Base-by-base conservation (phyloP, 2,113 vertebrate species). In the Osmerus eperlanus region DNA sequence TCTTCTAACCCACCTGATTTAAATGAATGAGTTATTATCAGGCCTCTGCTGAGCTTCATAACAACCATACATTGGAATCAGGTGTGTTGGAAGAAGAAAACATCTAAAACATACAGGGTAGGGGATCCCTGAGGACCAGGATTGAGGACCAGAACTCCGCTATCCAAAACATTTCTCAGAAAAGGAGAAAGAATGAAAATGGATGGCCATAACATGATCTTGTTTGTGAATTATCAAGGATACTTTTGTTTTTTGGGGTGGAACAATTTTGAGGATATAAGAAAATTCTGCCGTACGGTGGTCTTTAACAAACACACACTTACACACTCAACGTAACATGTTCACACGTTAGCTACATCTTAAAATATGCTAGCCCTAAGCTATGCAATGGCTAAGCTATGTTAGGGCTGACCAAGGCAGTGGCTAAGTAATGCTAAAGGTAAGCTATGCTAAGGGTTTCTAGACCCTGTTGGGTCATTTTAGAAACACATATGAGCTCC, bases 391-490 rank as follows among this genome's bases (percentile, higher is more conserved):
- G 41, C 41, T 47, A 47, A 7, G 4, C 56, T 59, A 21, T 4
- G 1, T 59, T 59, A 21, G 18, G 18, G 18, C 56, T 59, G 56
- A n/a, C 19, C 18, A 21, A 21, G 56, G 32, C 14, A 21, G n/a
- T 59, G 56, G 18, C 56, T 59, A 3, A 3, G n/a, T 59, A 21
- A 59, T 59, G 56, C 56, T 59, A n/a, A 19, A n/a, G 11, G 18
- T 21, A 21, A 21, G 19, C 56, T 8, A 11, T 59, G 56, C n/a
- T 19, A 21, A n/a, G 41, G 41, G 41, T 47, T 47, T 47, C 8
- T 47, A 47, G 8, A 47, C 41, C 66, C 60, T 51, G 41, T 74
- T 9, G 70, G 73, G 74, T 81, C 65, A 32, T 61, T 78, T 84
- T 76, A 77, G 68, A 72, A 73, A 78, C 65, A 72, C 68, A 32